Base-by-base conservation (phyloP, 2,797 vertebrate genomes). In the Cuniculus paca region DNA sequence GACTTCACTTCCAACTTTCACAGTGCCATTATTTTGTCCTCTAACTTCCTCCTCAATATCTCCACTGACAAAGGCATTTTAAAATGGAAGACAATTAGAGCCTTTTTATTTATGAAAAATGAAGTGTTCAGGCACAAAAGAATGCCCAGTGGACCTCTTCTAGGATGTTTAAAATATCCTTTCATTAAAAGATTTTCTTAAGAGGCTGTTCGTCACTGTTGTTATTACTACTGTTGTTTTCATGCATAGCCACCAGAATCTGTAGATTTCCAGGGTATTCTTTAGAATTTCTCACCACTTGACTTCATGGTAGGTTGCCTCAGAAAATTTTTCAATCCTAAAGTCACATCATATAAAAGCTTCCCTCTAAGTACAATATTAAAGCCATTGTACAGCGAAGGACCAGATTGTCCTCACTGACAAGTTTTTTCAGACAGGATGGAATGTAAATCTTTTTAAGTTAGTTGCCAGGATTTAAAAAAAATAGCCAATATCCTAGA, bases 131-230 rank as follows among this genome's bases (percentile, higher is more conserved):
- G 95, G 95, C 28, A 89, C 94, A 95, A 97, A 97, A 98, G 91
- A 97, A 88, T 94, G 88, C 84, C 96, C 89, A 97, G 61, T 89
- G 85, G 90, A 97, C 96, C 93, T 94, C 95, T 98, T 98, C 95
- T 1, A 94, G 96, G 68, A 97, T 86, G 79, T 88, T 97, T 97
- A 97, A 97, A 97, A 97, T 94, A 36, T 68, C 45, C 92, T 94
- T 89, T 98, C 92, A 96, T 97, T 97, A 98, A 96, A 87, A 98
- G 94, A 92, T 96, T 90, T 97, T 92, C 95, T 91, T 94, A 97
- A 97, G 95, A 94, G 93, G 90, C 94, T 60, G 3, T 96, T 96
- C 97, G 84, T 97, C 78, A 50, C 16, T 94, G 54, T 78, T 93
- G 65, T 90, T 95, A 85, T 28, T 75, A 48, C 58, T 77, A 28